These are phyloP conservation scores for Thysanoteuthis rhombus DNA, from an alignment of 2,888 invertebrate genomes.

Conservation along the genomic window DNA sequence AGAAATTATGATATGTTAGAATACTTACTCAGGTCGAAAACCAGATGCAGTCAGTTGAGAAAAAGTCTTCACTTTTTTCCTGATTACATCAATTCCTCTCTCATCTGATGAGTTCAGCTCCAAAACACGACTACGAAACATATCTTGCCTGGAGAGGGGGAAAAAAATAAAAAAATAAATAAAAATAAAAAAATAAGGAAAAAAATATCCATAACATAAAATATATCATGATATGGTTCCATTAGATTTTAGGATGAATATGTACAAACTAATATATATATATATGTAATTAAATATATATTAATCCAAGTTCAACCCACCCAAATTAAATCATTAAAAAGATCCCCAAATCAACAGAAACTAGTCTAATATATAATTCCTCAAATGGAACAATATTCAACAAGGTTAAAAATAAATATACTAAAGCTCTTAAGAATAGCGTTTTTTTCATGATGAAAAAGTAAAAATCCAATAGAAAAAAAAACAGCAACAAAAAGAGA, in stretches of 20 bases:
- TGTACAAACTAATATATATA: background rate
- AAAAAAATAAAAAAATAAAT: background rate
- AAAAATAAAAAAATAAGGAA: background rate
- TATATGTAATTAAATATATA: too few relatives aligned
- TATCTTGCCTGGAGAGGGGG: conserved; percentile 54
- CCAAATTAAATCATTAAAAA: too few relatives aligned
- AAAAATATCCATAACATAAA: background rate
- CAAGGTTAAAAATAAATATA: too few relatives aligned
- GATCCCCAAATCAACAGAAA: too few relatives aligned
- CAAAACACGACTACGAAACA: conserved; percentile 76
- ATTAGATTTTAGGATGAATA: background rate
- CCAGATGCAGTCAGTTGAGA: conserved; percentile 87
- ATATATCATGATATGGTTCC: too few relatives aligned
- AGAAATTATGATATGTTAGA: background rate
- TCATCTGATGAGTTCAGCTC: conserved; percentile 99
- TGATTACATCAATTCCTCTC: conserved; percentile 94
- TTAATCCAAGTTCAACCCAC: too few relatives aligned
- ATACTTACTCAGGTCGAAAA: conserved; percentile 65
- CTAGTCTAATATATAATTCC: too few relatives aligned
- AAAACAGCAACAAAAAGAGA: too few relatives aligned
- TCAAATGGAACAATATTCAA: too few relatives aligned
- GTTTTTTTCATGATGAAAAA: too few relatives aligned
- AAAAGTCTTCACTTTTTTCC: conserved; percentile 96
- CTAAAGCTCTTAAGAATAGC: too few relatives aligned
- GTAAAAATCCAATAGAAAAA: too few relatives aligned